phyloP scores from a whole-genome alignment of 2,797 vertebrate species.

The Poeciliopsis gracilis region DNA sequence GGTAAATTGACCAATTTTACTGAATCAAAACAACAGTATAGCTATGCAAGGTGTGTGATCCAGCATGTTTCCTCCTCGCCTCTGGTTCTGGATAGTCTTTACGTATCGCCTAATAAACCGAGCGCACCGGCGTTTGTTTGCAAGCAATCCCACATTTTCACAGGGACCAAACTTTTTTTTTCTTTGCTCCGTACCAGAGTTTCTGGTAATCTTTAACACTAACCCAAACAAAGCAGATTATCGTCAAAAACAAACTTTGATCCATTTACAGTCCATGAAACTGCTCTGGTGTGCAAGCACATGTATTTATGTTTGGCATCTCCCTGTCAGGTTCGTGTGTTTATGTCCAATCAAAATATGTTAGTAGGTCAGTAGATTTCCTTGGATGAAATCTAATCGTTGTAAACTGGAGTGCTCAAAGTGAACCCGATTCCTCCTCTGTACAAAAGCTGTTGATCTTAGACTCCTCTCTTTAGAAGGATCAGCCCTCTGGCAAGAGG shows the following conservation, averaged over 20 bases:
- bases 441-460: constrained; percentile 4
- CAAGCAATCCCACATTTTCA: background rate
- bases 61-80: background rate
- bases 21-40: background rate
- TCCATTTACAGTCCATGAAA: background rate
- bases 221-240: background rate
- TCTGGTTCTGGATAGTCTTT: background rate
- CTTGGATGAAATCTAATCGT: constrained; percentile 6
- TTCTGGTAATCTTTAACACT: background rate
- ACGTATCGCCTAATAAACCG: background rate
- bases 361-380: background rate
- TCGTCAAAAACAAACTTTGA: background rate
- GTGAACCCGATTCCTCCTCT: constrained; percentile 3
- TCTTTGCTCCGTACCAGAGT: background rate
- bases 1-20: background rate
- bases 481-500: constrained; percentile 21
- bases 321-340: constrained; percentile 1
- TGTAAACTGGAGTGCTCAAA: background rate
- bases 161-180: background rate
- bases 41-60: background rate
- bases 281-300: background rate
- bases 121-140: background rate
- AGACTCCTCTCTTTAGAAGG: constrained; percentile 7
- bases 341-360: background rate
- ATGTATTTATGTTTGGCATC: background rate